phyloP scores from a whole-genome alignment of 2,888 invertebrate species.

The Strigamia maritima region DNA sequence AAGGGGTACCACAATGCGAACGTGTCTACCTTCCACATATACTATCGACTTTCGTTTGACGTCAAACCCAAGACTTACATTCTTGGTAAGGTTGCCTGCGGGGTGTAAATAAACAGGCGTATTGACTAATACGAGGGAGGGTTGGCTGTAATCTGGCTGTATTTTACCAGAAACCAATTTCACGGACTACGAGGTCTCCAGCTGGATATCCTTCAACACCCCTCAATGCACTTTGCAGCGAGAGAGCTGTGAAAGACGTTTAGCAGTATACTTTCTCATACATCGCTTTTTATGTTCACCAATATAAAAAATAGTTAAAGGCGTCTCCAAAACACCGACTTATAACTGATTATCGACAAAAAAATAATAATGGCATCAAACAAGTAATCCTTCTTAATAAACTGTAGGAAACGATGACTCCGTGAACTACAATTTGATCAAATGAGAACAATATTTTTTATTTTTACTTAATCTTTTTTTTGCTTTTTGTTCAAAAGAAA shows the following conservation, averaged over 20 bases:
- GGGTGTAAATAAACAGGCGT: conserved; percentile 4
- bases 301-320: neutral
- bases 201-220: conserved; percentile 4
- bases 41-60: neutral
- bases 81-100: neutral
- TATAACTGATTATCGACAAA: neutral
- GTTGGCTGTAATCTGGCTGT: neutral
- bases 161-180: conserved; percentile 4
- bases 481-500: neutral
- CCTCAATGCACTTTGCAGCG: neutral
- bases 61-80: neutral
- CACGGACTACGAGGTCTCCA: conserved; percentile 4
- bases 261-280: conserved; percentile 4
- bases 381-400: neutral
- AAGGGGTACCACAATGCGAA: neutral
- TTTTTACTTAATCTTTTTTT: neutral
- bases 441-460: neutral
- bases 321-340: neutral
- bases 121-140: neutral
- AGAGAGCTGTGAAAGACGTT: conserved; percentile 2
- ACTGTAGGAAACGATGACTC: neutral
- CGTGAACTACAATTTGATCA: neutral
- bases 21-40: neutral
- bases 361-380: neutral
- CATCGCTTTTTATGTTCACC: neutral